Conservation (phyloP, 37 sponge, comb jelly and placozoan genomes). For the Hexactinellida sp. region DNA sequence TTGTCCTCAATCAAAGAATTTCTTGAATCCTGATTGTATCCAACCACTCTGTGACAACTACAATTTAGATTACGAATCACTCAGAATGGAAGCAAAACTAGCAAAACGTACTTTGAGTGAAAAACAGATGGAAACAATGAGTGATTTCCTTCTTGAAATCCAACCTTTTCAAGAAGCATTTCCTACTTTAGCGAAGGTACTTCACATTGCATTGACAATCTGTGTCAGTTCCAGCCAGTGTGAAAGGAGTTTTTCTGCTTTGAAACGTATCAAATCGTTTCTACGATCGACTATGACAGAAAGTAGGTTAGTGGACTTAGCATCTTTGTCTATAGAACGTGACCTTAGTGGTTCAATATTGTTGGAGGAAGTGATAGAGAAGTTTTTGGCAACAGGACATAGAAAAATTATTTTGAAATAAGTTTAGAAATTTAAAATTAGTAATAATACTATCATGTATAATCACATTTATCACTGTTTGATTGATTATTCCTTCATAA, state of each 20-base stretch:
- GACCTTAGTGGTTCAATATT: not conserved
- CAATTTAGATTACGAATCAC: not conserved
- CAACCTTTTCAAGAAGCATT: not conserved
- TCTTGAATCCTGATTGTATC: not conserved
- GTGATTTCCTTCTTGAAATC: not conserved
- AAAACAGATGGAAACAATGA: not conserved
- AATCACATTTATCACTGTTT: not conserved
- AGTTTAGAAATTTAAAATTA: not conserved
- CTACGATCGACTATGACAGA: slow-evolving; percentile 8
- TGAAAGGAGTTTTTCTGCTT: not conserved
- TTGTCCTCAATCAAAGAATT: not conserved
- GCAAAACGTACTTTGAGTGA: not conserved
- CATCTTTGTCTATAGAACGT: slow-evolving; percentile 5
- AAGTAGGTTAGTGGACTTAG: slow-evolving; percentile 16
- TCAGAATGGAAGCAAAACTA: not conserved
- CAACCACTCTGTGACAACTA: not conserved
- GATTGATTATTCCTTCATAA: not conserved
- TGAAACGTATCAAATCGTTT: not conserved
- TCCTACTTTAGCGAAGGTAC: not conserved
- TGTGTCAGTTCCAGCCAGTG: not conserved
- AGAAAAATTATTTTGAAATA: slow-evolving; percentile 9
- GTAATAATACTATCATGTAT: not conserved
- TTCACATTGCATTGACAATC: not conserved
- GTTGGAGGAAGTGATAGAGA: slow-evolving; percentile 11
- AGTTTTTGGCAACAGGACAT: not conserved